These are phyloP conservation scores for Mionectes olivaceus DNA, from an alignment of 2,797 vertebrate genomes.

Conservation along the genomic window DNA sequence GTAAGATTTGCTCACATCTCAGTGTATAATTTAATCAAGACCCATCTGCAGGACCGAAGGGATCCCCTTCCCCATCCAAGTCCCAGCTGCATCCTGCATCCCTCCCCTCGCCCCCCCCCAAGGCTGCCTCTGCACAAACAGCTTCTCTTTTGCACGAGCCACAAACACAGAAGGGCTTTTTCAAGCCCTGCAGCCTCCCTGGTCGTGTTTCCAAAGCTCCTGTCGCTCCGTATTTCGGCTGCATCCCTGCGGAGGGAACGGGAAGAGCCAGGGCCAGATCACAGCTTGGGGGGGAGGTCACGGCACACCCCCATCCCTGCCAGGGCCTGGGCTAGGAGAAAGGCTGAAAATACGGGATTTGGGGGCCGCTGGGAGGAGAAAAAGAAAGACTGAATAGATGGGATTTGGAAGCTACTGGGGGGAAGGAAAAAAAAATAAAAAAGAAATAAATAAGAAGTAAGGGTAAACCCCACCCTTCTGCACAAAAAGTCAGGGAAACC, in stretches of 20 bases:
- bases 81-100: not conserved
- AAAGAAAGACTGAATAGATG: accelerated
- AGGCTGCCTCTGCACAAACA: not conserved
- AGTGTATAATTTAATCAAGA: not conserved
- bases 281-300: not conserved
- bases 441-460: not conserved
- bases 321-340: not conserved
- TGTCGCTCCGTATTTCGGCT: not conserved
- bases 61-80: not conserved
- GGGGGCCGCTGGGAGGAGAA: not conserved
- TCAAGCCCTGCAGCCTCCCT: not conserved
- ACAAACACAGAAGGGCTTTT: not conserved
- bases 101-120: accelerated
- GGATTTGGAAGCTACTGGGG: not conserved
- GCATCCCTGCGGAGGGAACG: not conserved
- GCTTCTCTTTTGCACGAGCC: accelerated
- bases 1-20: not conserved
- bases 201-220: not conserved
- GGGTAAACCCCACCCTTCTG: accelerated
- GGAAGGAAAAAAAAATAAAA: not conserved
- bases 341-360: not conserved
- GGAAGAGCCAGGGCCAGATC: not conserved
- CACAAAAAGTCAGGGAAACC: not conserved
- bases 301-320: not conserved
- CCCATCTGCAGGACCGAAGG: not conserved